Conservation (phyloP, 2,888 invertebrate genomes). For the Ophion obscuratus region DNA sequence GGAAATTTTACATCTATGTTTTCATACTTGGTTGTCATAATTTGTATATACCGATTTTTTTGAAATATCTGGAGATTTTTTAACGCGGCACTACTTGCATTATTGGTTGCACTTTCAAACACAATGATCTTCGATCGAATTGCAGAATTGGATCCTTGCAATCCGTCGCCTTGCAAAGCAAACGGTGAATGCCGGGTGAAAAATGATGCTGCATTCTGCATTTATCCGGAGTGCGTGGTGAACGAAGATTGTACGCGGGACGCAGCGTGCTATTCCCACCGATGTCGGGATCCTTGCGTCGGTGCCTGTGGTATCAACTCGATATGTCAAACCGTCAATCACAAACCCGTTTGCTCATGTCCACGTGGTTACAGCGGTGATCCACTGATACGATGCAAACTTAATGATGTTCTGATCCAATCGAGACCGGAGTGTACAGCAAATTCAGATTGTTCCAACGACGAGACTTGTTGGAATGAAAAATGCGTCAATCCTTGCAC, state of each 20-base stretch:
- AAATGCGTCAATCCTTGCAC: conserved; percentile 91
- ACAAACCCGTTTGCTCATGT: conserved; percentile 93
- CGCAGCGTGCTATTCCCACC: conserved; percentile 92
- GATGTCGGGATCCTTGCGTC: conserved; percentile 93
- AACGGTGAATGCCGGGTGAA: conserved; percentile 92
- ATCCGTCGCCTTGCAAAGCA: conserved; percentile 92
- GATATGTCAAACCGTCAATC: conserved; percentile 91
- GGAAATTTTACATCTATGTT: too few species aligned
- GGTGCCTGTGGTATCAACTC: conserved; percentile 94
- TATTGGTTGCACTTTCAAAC: too few species aligned
- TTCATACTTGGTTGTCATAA: too few species aligned
- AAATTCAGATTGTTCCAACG: conserved; percentile 92
- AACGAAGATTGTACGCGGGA: conserved; percentile 95
- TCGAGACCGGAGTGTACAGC: conserved; percentile 91
- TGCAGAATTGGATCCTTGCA: conserved; percentile 89
- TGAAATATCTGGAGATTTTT: too few species aligned
- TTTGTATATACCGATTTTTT: too few species aligned
- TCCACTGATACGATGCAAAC: conserved; percentile 90
- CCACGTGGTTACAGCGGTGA: conserved; percentile 92
- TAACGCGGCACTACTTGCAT: too few species aligned
- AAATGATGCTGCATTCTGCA: conserved; percentile 89
- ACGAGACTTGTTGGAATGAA: conserved; percentile 92
- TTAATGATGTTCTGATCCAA: conserved; percentile 82
- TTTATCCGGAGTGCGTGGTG: conserved; percentile 94
- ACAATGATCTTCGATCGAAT: neutral